phyloP scores from a whole-genome alignment of 2,888 invertebrate species.

The Cheilosia variabilis region DNA sequence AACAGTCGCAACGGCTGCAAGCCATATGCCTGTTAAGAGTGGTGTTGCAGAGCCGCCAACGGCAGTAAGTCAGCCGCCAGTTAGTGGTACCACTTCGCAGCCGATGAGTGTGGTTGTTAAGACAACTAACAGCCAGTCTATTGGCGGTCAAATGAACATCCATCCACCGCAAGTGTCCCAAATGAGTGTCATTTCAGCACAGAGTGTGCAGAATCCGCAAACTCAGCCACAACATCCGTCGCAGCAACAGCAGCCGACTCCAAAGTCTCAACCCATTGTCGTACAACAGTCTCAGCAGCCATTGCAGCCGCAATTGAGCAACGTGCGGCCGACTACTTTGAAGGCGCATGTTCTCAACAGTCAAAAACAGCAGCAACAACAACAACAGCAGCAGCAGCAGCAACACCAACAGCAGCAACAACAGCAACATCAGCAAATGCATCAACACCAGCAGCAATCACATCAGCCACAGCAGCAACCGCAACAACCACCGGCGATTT shows the following conservation, averaged over 20 bases:
- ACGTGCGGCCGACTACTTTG: slow-evolving; percentile 85
- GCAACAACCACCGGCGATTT: slow-evolving; percentile 40
- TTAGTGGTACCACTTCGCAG: slow-evolving; percentile 55
- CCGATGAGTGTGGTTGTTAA: slow-evolving; percentile 82
- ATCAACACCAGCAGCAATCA: slow-evolving; percentile 74
- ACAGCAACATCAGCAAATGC: slow-evolving; percentile 39
- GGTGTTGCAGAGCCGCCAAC: slow-evolving; percentile 38
- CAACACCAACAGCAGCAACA: slow-evolving; percentile 74
- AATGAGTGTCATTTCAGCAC: slow-evolving; percentile 56
- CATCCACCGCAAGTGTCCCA: slow-evolving; percentile 59
- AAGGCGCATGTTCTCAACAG: slow-evolving; percentile 87
- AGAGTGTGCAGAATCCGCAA: slow-evolving; percentile 58
- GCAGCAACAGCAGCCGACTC: slow-evolving; percentile 79
- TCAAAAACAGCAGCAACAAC: slow-evolving; percentile 81
- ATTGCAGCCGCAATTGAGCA: slow-evolving; percentile 82
- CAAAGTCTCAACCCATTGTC: slow-evolving; percentile 80
- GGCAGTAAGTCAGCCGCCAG: neutral
- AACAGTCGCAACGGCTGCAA: slow-evolving; percentile 66
- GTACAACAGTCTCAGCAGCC: slow-evolving; percentile 79
- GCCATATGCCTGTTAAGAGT: slow-evolving; percentile 36
- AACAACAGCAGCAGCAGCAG: slow-evolving; percentile 69
- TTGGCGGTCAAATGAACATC: slow-evolving; percentile 69
- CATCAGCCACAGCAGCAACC: slow-evolving; percentile 76
- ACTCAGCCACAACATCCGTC: slow-evolving; percentile 59
- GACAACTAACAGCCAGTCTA: slow-evolving; percentile 76